Evolutionary conservation across 2,888 invertebrate species (phyloP).

Genomic region (Psococerastis gibbosa): DNA sequence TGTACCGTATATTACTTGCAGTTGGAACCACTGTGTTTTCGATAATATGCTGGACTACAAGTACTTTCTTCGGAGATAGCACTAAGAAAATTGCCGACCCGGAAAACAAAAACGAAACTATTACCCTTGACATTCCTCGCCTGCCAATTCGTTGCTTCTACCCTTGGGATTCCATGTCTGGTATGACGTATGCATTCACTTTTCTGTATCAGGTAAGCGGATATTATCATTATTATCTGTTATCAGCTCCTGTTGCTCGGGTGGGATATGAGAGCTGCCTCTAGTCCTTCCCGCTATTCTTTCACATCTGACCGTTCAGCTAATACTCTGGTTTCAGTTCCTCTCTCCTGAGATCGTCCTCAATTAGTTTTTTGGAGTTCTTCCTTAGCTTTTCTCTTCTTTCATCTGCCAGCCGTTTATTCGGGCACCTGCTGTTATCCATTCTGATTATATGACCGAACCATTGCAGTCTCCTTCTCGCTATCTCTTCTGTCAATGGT

Average conservation of each 20-base stretch:
- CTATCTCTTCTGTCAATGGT: no score
- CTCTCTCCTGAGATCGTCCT: no score
- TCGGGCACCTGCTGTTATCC: no score
- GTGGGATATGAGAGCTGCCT: no score
- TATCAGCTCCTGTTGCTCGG: no score
- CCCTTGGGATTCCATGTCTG: constrained; percentile 54
- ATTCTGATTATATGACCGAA: no score
- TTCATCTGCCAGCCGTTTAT: no score
- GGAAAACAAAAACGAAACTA: constrained; percentile 47
- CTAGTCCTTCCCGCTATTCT: constrained; percentile 1
- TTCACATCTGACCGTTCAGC: background rate
- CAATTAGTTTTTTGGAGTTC: no score
- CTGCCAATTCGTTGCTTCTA: constrained; percentile 59
- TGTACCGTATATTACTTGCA: no score
- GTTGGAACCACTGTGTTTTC: constrained; percentile 43
- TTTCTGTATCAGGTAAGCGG: constrained; percentile 47
- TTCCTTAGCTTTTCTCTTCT: no score
- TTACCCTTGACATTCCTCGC: constrained; percentile 47
- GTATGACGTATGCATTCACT: constrained; percentile 43
- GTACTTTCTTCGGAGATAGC: constrained; percentile 66
- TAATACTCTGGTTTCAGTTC: background rate
- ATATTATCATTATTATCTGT: no score
- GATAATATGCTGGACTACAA: constrained; percentile 48
- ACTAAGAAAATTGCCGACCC: constrained; percentile 44
- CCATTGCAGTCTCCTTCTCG: no score